Base-by-base conservation (phyloP, 1,140 invertebrate species). In the Archivesica marissinica region DNA sequence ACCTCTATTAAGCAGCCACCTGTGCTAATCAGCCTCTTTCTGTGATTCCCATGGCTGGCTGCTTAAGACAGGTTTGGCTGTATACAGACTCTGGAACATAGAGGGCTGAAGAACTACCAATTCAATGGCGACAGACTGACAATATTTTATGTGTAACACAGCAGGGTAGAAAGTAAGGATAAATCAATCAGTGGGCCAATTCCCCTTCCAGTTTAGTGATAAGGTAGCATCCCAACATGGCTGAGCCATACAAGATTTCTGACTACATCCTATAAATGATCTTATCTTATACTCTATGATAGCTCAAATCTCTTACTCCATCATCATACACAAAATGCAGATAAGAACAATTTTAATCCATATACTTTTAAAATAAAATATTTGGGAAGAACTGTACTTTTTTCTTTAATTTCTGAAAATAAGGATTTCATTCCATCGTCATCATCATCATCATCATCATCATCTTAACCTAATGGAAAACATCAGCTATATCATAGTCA, bases 151-250 rank as follows among this genome's bases (percentile, higher is more conserved):
- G 20, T 78, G 76, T 78, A 44, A 78, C 52, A 28, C 76, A 78
- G 76, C 76, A 78, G 61, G 76, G 52, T 13, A 78, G 76, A 78
- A 78, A 78, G 76, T 78, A 64, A 64, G 56, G 56, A 78, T 78
- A 78, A 78, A 78, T 78, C 76, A 78, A 56, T 38, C 76, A 78
- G 76, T 59, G 39, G n/a, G 76, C 54, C 20, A 56, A 25, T 78
- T 47, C 76, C 76, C 54, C 54, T 52, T 47, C 28, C 6, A 20
- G 28, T 20, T 20, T 23, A n/a, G 17, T 44, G 54, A 59, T 59
- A 44, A 78, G 54, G 38, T 23, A 44, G 35, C n/a, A 28, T 38
- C 28, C 33, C 54, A n/a, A 33, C 76, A 35, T 41, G 33, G 56
- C 25, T 38, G 76, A 41, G 56, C 38, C 38, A 64, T 41, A 44